These are phyloP conservation scores for Spermophilus dauricus DNA, from an alignment of 2,113 vertebrate genomes.

Conservation along the genomic window DNA sequence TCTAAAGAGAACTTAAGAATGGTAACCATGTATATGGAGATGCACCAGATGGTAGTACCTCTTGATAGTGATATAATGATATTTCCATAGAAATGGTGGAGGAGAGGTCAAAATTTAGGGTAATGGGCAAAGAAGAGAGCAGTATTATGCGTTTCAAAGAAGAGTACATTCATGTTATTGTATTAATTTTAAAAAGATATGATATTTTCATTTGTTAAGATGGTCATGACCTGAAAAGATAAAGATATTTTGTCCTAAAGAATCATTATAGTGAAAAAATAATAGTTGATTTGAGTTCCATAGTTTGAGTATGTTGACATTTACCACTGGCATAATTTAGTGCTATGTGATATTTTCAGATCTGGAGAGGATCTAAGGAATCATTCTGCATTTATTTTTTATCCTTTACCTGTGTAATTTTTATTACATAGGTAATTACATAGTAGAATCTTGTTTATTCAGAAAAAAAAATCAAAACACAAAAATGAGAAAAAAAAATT, in stretches of 20 bases:
- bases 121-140: background rate
- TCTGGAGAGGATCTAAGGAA: background rate
- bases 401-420: background rate
- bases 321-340: background rate
- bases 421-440: too few relatives aligned
- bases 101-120: background rate
- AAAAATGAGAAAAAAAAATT: too few relatives aligned
- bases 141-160: background rate
- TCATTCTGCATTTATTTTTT: background rate
- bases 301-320: background rate
- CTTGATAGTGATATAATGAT: background rate
- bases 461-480: too few relatives aligned
- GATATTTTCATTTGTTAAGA: background rate
- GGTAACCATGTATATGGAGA: background rate
- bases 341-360: background rate
- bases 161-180: background rate
- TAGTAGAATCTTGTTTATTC: too few relatives aligned
- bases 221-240: background rate
- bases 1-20: slow-evolving; percentile 21
- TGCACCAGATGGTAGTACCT: background rate
- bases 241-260: background rate
- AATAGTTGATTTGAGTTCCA: background rate
- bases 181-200: background rate
- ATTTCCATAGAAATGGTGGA: background rate
- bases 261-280: background rate